Conservation (phyloP, 2,113 vertebrate species). For the Pholis gunnellus region DNA sequence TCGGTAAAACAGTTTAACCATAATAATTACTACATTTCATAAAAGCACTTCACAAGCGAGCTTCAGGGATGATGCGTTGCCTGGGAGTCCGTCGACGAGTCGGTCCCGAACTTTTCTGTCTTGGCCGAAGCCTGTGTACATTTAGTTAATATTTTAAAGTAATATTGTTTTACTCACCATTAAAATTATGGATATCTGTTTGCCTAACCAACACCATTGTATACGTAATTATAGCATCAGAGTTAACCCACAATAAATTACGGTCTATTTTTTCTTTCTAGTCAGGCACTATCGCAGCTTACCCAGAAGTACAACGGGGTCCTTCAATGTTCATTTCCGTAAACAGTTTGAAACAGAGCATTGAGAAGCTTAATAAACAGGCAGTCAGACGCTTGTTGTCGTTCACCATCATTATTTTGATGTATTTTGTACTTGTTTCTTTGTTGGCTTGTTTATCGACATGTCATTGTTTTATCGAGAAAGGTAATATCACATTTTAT, state of each 20-base stretch:
- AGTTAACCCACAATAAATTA: not conserved
- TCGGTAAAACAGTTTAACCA: not conserved
- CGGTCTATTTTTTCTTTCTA: not conserved
- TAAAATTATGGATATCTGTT: accelerated
- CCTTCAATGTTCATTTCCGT: conserved; percentile 56
- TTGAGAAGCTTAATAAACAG: not conserved
- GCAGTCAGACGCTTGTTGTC: not conserved
- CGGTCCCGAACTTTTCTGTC: not conserved
- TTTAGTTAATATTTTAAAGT: not conserved
- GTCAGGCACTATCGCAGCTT: conserved; percentile 20
- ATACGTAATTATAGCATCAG: accelerated
- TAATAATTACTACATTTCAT: not conserved
- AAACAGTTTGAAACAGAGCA: conserved; percentile 47
- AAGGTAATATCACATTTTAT: conserved; percentile 43
- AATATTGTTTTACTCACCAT: accelerated
- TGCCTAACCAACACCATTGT: accelerated
- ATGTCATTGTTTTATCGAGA: conserved; percentile 37
- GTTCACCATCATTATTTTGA: not conserved
- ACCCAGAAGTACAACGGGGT: conserved; percentile 16
- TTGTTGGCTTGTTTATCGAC: conserved; percentile 39
- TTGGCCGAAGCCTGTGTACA: conserved; percentile 17
- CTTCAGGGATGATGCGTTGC: not conserved
- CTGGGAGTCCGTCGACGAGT: not conserved
- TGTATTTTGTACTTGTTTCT: conserved; percentile 52
- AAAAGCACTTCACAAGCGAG: not conserved